Evolutionary conservation across 2,113 vertebrate genomes (phyloP).

Genomic region (Nyctibius bracteatus): DNA sequence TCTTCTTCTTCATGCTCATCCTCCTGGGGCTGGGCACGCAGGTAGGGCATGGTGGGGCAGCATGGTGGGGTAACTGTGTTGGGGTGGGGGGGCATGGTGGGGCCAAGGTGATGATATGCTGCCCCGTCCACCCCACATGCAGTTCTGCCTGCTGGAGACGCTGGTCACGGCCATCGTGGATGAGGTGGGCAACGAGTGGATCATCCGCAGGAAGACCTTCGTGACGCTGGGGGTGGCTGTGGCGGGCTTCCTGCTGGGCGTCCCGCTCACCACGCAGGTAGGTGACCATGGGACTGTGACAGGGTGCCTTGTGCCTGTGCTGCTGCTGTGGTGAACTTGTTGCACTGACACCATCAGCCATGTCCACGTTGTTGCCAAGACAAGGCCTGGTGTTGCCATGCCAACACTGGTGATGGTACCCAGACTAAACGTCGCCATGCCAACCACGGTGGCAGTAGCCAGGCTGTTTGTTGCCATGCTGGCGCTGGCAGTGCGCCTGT

Average conservation of each 20-base stretch:
- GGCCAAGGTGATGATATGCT: not conserved
- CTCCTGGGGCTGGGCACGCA: conserved; percentile 95
- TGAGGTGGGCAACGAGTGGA: conserved; percentile 95
- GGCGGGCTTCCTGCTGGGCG: conserved; percentile 87
- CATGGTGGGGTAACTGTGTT: not conserved
- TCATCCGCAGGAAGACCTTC: conserved; percentile 87
- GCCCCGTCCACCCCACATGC: not conserved
- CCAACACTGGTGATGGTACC: not conserved
- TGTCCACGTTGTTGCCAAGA: not conserved
- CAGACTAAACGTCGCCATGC: no score
- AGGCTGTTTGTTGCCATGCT: not conserved
- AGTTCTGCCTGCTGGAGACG: conserved; percentile 97
- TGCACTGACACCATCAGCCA: not conserved
- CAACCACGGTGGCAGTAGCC: accelerated
- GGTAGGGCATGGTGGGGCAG: conserved; percentile 67
- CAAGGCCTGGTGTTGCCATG: not conserved
- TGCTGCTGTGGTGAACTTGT: not conserved
- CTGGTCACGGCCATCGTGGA: conserved; percentile 95
- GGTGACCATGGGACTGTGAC: not conserved
- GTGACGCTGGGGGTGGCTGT: conserved; percentile 89
- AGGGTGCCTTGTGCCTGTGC: not conserved
- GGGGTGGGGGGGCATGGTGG: not conserved
- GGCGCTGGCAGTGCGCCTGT: not conserved
- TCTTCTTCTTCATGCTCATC: conserved; percentile 99
- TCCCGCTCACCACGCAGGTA: conserved; percentile 92